Evolutionary conservation across 2,888 invertebrate species (phyloP), one percentile per base, ranked within the genome.

Genomic region (Piscicola geometra): DNA sequence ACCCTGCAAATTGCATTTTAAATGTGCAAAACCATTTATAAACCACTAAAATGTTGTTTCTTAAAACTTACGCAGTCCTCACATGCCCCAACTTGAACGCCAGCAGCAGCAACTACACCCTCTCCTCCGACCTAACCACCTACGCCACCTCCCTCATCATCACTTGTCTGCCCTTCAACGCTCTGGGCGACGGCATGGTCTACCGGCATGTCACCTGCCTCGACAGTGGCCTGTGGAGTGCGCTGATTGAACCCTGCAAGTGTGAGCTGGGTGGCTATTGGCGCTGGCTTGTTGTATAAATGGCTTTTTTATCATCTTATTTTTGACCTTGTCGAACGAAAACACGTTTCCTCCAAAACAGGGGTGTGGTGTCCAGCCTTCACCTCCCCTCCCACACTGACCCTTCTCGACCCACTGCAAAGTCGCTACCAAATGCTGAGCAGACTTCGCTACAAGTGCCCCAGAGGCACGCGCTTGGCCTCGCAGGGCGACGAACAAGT

Each of bases 291-390:
- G 41, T 41, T 15, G 15, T 41, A 9, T 41, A 5, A 41, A 41
- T 15, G 15, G 41, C 5, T 41, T 41, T 9, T 15, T 41, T 15
- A 5, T 41, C 41, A 41, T 41, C 41, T 9, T 15, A 41, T 41
- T 15, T 41, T 41, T 41, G 5, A 9, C 41, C 41, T n/a, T n/a
- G n/a, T n/a, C n/a, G n/a, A n/a, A n/a, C n/a, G n/a, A n/a, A 41
- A 41, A 41, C 41, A 41, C 41, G 9, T 41, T 15, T 9, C 41
- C 41, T 41, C 41, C 41, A 5, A 41, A 41, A 32, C 33, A 72
- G 72, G 72, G 72, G 64, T 72, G n/a, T 72, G 72, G 72, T 72
- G 72, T 33, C 25, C n/a, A 25, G 60, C 72, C n/a, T 60, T 33
- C 3, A 2, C 33, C 1, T 18, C 72, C 21, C 72, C 72, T 0